phyloP scores from a whole-genome alignment of 2,113 vertebrate genomes.

The Epinephelus lanceolatus region DNA sequence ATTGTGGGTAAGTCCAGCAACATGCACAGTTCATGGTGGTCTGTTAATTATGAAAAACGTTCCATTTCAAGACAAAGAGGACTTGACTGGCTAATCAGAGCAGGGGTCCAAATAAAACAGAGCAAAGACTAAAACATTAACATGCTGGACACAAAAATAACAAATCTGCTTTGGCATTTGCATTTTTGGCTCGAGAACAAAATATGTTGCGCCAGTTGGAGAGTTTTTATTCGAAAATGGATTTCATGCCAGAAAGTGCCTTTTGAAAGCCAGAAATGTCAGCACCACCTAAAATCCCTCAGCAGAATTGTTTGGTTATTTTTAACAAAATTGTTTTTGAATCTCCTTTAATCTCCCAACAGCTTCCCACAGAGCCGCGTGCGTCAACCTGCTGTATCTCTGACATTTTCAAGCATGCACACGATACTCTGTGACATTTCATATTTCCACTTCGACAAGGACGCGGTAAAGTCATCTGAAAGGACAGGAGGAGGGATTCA shows the following conservation, averaged over 20 bases:
- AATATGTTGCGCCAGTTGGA: slow-evolving; percentile 1
- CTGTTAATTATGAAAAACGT: not conserved
- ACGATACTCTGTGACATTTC: slow-evolving; percentile 52
- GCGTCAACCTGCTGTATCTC: not conserved
- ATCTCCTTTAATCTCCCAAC: slow-evolving; percentile 37
- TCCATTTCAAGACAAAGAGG: not conserved
- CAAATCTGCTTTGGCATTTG: slow-evolving; percentile 28
- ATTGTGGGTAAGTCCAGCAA: not conserved
- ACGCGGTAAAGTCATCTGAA: slow-evolving; percentile 40
- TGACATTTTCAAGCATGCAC: slow-evolving; percentile 59
- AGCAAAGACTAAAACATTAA: not conserved
- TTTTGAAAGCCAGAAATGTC: slow-evolving; percentile 38
- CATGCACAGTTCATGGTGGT: not conserved
- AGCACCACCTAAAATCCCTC: slow-evolving; percentile 7
- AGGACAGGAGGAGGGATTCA: slow-evolving; percentile 44
- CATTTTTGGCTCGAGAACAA: slow-evolving; percentile 28
- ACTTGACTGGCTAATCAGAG: not conserved
- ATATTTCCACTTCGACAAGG: slow-evolving; percentile 41
- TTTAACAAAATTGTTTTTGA: slow-evolving; percentile 7
- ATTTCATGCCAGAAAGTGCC: slow-evolving; percentile 4
- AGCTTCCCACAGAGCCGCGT: slow-evolving; percentile 10
- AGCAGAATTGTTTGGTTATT: not conserved
- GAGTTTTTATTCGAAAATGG: slow-evolving; percentile 7
- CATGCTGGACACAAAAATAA: not conserved
- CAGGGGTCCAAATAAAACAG: slow-evolving; percentile 19